Conservation (phyloP, 2,888 invertebrate genomes). For the Scaptomyza polygonia region DNA sequence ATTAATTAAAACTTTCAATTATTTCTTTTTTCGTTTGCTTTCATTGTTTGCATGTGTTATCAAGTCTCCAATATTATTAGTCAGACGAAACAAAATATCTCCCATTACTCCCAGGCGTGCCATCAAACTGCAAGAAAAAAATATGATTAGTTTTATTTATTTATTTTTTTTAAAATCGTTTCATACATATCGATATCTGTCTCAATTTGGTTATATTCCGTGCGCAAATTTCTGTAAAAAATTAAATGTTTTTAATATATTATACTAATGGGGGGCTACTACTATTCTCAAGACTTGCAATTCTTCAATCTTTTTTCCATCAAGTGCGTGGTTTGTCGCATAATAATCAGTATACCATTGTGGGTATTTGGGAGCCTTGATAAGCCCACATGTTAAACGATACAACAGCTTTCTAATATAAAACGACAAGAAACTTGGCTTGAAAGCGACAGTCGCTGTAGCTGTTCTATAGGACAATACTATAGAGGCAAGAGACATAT, state of each 20-base stretch:
- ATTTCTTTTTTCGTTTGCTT: not conserved
- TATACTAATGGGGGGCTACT: not conserved
- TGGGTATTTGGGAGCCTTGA: conserved; percentile 22
- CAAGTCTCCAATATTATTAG: conserved; percentile 26
- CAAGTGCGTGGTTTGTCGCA: not conserved
- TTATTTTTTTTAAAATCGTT: too few relatives aligned
- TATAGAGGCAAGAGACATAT: conserved; percentile 92
- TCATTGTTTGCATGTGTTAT: conserved; percentile 1
- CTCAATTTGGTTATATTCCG: conserved; percentile 11
- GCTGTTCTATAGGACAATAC: conserved; percentile 90
- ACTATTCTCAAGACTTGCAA: conserved; percentile 16
- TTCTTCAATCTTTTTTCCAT: conserved; percentile 8
- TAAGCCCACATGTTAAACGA: conserved; percentile 6
- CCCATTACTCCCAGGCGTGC: conserved; percentile 27
- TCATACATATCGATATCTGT: conserved; percentile 21
- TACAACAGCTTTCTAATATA: conserved; percentile 29
- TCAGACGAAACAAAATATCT: conserved; percentile 5
- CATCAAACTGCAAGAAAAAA: conserved; percentile 24
- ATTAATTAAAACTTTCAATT: not conserved
- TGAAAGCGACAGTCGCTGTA: not conserved
- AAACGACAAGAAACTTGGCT: conserved; percentile 31
- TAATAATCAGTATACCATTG: too few relatives aligned
- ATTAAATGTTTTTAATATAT: not conserved
- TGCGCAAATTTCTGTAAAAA: not conserved
- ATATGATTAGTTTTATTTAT: too few relatives aligned